A percentile compares a stretch with the other conserved stretches of the same genome.
Evolutionary conservation across 2,888 invertebrate species (phyloP).

Genomic region (Caradrina kadenii): DNA sequence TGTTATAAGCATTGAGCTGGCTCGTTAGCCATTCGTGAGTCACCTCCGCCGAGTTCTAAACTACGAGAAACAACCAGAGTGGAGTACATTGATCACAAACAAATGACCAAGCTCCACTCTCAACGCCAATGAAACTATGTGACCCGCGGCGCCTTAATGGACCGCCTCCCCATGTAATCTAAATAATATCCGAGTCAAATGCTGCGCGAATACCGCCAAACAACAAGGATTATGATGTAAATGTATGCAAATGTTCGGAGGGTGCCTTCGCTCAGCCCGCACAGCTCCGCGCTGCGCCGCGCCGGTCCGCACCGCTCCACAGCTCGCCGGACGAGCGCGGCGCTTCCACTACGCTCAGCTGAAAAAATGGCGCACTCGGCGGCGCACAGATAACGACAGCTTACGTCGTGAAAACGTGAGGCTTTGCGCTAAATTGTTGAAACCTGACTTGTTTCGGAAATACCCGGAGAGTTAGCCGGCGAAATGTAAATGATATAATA

Average conservation of each 20-base stretch:
- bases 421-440: conserved; percentile 79
- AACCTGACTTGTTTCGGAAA: conserved; percentile 81
- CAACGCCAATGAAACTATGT: conserved; percentile 72
- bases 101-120: conserved; percentile 46
- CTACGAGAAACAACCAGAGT: conserved; percentile 29
- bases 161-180: conserved; percentile 61
- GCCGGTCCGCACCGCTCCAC: not conserved
- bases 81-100: conserved; percentile 60
- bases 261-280: conserved; percentile 52
- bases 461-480: conserved; percentile 58
- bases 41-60: conserved; percentile 16
- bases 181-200: conserved; percentile 70
- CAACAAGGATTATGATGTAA: conserved; percentile 85
- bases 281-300: conserved; percentile 9
- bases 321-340: conserved; percentile 2
- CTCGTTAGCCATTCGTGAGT: conserved; percentile 41
- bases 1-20: not conserved
- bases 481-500: conserved; percentile 74
- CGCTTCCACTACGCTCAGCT: conserved; percentile 22
- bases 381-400: conserved; percentile 78
- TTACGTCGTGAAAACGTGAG: conserved; percentile 81
- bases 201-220: conserved; percentile 69
- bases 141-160: conserved; percentile 58
- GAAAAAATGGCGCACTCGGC: conserved; percentile 64
- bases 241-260: conserved; percentile 83